These are phyloP conservation scores for Erebia palarica DNA, from an alignment of 2,888 invertebrate species.

Conservation along the genomic window DNA sequence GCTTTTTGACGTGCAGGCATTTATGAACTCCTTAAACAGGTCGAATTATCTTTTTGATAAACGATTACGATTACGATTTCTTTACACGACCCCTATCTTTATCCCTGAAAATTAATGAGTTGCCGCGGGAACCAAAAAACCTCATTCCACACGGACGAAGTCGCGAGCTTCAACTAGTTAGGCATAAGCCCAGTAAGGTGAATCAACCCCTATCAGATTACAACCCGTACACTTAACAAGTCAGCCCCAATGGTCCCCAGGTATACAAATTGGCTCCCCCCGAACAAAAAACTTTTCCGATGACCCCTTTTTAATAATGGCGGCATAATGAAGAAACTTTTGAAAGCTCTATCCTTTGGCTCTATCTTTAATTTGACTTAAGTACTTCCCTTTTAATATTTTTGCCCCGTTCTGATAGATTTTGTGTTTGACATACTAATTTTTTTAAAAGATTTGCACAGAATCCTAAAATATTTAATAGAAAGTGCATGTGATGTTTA, in stretches of 20 bases:
- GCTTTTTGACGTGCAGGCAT: no score
- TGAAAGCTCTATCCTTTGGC: not conserved
- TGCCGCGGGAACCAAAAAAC: no score
- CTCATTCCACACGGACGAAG: no score
- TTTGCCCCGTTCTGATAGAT: conserved; percentile 7
- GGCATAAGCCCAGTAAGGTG: not conserved
- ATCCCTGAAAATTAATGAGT: no score
- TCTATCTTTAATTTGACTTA: conserved; percentile 22
- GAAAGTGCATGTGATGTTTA: no score
- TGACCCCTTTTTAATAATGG: conserved; percentile 20
- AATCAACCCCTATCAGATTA: not conserved
- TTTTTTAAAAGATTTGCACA: not conserved
- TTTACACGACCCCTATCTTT: no score
- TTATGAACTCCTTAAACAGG: no score
- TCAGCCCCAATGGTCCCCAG: not conserved
- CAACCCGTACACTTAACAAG: not conserved
- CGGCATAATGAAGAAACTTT: conserved; percentile 21
- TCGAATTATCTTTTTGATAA: no score
- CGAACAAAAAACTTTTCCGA: conserved; percentile 7
- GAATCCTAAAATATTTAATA: no score
- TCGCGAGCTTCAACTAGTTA: no score
- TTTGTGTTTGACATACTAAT: conserved; percentile 15
- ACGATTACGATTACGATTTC: no score
- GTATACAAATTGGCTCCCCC: conserved; percentile 15
- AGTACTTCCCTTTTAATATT: conserved; percentile 21